phyloP scores from a whole-genome alignment of 2,888 invertebrate species.

The Lordiphosa fenestrarum region DNA sequence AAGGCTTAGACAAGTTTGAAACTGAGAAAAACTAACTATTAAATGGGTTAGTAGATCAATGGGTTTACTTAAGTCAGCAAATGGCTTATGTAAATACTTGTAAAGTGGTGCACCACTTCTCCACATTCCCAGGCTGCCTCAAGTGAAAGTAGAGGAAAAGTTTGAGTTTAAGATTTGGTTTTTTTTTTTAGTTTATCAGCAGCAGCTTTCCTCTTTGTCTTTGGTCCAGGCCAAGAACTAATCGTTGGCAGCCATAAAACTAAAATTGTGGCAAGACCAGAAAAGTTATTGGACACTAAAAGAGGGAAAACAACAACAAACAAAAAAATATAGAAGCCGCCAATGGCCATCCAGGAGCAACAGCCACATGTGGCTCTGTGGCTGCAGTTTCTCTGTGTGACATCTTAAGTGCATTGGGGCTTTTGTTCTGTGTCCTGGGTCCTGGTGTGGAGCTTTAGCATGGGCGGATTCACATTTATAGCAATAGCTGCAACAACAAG shows the following conservation, averaged over 20 bases:
- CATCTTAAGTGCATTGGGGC: conserved; percentile 68
- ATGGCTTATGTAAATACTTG: conserved; percentile 1
- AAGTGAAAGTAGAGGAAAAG: neutral
- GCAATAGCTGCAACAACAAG: conserved; percentile 12
- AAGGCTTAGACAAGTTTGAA: too few relatives aligned
- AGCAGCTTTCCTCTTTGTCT: conserved; percentile 4
- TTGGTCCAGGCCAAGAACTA: conserved; percentile 47
- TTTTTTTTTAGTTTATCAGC: neutral
- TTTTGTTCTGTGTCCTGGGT: conserved; percentile 2
- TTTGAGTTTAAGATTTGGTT: neutral
- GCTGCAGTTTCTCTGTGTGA: conserved; percentile 43
- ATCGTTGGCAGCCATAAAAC: conserved; percentile 64
- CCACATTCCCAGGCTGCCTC: neutral
- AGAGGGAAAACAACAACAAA: neutral
- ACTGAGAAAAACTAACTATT: too few relatives aligned
- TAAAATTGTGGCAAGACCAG: conserved; percentile 6
- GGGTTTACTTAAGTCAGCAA: neutral
- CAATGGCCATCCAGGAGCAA: conserved; percentile 1
- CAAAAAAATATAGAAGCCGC: conserved; percentile 8
- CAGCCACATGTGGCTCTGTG: conserved; percentile 55
- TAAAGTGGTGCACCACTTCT: neutral
- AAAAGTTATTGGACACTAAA: conserved; percentile 19
- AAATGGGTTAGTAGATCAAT: neutral
- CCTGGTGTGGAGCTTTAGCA: conserved; percentile 31
- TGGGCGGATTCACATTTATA: conserved; percentile 48